Conservation (phyloP, 2,888 invertebrate species). For the Lasioglossum pauxillum region DNA sequence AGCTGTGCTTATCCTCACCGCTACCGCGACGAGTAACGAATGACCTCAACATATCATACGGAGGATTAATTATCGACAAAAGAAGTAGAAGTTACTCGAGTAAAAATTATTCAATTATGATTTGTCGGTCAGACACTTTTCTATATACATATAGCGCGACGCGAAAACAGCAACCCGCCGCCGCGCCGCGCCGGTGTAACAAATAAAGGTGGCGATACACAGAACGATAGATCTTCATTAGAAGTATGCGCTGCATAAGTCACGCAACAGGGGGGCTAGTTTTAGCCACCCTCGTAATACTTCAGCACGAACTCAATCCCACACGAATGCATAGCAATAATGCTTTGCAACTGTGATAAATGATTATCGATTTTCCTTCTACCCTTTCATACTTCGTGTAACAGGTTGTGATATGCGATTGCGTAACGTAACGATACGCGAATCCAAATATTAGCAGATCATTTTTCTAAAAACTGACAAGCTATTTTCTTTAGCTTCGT, state of each 20-base stretch:
- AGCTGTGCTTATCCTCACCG: too few species aligned
- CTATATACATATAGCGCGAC: not conserved
- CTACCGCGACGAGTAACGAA: too few species aligned
- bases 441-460: not conserved
- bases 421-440: not conserved
- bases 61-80: not conserved
- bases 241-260: constrained; percentile 76
- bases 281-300: constrained; percentile 80
- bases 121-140: constrained; percentile 7
- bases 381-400: constrained; percentile 37
- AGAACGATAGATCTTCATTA: constrained; percentile 80
- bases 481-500: not conserved
- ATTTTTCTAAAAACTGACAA: not conserved
- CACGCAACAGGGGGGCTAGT: constrained; percentile 77
- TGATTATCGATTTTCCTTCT: constrained; percentile 71
- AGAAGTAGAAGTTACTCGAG: not conserved
- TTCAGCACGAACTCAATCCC: constrained; percentile 75
- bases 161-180: constrained; percentile 5
- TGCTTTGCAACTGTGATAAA: constrained; percentile 71
- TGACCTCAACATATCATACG: too few species aligned
- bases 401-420: constrained; percentile 33
- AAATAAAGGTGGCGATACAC: constrained; percentile 57
- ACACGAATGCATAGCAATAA: constrained; percentile 52
- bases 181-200: constrained; percentile 15
- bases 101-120: not conserved